Base-by-base conservation (phyloP, 2,113 vertebrate genomes). In the Vidua chalybeata region DNA sequence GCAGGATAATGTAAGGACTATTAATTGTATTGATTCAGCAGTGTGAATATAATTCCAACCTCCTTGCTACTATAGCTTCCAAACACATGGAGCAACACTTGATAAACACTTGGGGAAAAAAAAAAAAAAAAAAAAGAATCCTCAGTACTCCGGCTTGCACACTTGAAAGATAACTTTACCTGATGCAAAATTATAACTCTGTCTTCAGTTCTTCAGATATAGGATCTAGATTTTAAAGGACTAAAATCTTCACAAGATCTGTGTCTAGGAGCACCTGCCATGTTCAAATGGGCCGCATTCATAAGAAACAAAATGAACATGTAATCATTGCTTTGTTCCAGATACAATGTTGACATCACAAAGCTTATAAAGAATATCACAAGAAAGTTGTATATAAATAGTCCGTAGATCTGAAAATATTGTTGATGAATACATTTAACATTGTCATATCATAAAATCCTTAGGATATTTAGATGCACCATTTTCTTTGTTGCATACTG, bases 1-100 rank as follows among this genome's bases (percentile, higher is more conserved):
- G 68, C 79, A 56, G 61, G 43, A 72, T 64, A 87, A 80, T 45
- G 58, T 41, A 79, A 89, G 64, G 62, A 88, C 71, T 90, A 63
- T 71, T 86, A 88, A 83, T 76, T 88, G n/a, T 56, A 80, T 59
- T 8, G 7, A 6, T 68, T 94, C 66, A 87, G 31, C 45, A 62
- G 31, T 62, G 18, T 87, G 87, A 91, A 89, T 93, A 66, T 80
- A 55, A 73, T 80, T 87, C 46, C 48, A 79, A 4, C 46, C 14
- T 91, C 77, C n/a, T 76, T 85, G 21, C 31, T 45, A 16, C 46
- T 73, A 9, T 39, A 87, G 26, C 46, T 94, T 66, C 37, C 31
- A 85, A 89, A 52, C 10, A 63, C 13, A 58, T 11, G 19, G 18
- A 45, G 31, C 10, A 85, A 54, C 1, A 1, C 4, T 27, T 30